phyloP scores from a whole-genome alignment of 37 sponge, comb jelly and placozoan species.

The Theonella swinhoei region DNA sequence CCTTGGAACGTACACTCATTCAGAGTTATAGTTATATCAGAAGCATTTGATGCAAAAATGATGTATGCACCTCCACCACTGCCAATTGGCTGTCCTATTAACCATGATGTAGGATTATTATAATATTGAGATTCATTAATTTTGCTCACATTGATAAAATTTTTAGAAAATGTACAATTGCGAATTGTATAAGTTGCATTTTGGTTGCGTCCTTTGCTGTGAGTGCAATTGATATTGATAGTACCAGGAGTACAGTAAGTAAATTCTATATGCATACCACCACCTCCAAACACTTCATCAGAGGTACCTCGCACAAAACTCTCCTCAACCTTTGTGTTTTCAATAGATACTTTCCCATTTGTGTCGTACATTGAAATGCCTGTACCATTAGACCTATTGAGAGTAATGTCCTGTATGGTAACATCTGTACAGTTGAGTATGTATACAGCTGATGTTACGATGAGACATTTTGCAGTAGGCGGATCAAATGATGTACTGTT shows the following conservation, averaged over 20 bases:
- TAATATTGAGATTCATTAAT: too few species aligned
- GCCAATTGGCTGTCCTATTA: too few species aligned
- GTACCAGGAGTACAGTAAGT: background rate
- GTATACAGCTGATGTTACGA: background rate
- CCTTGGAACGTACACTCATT: background rate
- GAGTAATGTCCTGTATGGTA: background rate
- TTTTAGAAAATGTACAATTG: background rate
- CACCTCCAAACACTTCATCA: background rate
- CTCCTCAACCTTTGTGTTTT: background rate
- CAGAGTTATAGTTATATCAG: background rate
- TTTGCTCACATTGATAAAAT: too few species aligned
- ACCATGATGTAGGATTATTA: too few species aligned
- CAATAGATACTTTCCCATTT: background rate
- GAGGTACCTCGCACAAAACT: background rate
- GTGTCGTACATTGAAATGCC: background rate
- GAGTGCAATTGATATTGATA: background rate
- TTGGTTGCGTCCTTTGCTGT: background rate
- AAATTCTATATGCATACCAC: background rate
- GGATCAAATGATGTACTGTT: background rate
- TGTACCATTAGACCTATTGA: background rate
- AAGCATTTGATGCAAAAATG: background rate
- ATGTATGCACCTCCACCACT: background rate
- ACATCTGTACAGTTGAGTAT: background rate
- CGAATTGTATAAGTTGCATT: background rate
- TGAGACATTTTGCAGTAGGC: background rate